phyloP scores from a whole-genome alignment of 2,797 vertebrate genomes.

The Antennarius maculatus region DNA sequence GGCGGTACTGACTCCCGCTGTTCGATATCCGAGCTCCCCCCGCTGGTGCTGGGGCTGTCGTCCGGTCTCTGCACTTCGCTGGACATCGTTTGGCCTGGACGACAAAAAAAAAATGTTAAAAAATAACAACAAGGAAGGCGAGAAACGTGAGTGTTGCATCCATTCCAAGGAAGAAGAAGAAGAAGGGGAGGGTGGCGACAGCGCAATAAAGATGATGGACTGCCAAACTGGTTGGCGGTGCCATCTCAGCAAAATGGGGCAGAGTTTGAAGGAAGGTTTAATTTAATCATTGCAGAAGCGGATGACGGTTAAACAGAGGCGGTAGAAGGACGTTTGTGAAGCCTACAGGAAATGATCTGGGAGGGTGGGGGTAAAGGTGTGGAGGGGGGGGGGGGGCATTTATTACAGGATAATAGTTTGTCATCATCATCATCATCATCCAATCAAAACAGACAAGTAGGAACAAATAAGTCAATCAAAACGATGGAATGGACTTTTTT shows the following conservation, averaged over 20 bases:
- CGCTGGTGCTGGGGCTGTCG: slow-evolving; percentile 98
- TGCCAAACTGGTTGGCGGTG: not conserved
- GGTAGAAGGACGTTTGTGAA: not conserved
- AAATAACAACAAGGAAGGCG: not conserved
- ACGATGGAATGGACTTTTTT: slow-evolving; percentile 17
- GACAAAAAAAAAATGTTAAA: no score
- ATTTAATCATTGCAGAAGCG: slow-evolving; percentile 11
- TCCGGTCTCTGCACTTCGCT: slow-evolving; percentile 97
- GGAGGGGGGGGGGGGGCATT: not conserved
- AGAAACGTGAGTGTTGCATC: not conserved
- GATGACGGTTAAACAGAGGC: slow-evolving; percentile 1
- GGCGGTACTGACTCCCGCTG: slow-evolving; percentile 91
- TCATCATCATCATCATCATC: no score
- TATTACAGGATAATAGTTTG: slow-evolving; percentile 10
- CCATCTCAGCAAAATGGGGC: not conserved
- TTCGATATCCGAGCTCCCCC: slow-evolving; percentile 97
- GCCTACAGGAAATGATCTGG: not conserved
- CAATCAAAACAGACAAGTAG: not conserved
- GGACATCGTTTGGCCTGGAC: slow-evolving; percentile 89
- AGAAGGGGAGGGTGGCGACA: no score
- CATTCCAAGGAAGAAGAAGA: not conserved
- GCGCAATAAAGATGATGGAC: slow-evolving; percentile 4
- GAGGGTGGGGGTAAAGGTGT: no score
- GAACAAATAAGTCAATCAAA: slow-evolving; percentile 26
- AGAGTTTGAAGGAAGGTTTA: slow-evolving; percentile 10